Evolutionary conservation across 2,113 vertebrate genomes (phyloP).

Genomic region (Catharus fuscescens): DNA sequence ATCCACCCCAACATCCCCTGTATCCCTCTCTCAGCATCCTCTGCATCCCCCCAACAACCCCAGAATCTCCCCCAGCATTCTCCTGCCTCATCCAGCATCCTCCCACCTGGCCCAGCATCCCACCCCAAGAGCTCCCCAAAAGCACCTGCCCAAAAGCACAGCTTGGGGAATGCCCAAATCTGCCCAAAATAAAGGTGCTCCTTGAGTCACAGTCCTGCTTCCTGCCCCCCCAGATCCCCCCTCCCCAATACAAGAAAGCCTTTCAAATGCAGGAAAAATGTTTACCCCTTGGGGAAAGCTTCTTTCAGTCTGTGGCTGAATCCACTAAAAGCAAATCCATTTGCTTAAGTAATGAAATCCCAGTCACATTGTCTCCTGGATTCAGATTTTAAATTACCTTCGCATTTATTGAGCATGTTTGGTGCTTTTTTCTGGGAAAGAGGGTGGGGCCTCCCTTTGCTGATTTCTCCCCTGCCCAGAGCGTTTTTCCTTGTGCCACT

Average conservation of each 20-base stretch:
- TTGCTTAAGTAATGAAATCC: slow-evolving; percentile 63
- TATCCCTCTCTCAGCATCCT: too few relatives aligned
- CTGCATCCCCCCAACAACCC: not conserved
- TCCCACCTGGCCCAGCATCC: not conserved
- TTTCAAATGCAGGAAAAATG: slow-evolving; percentile 67
- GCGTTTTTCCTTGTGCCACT: not conserved
- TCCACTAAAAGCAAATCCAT: slow-evolving; percentile 66
- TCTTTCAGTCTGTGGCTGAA: slow-evolving; percentile 64
- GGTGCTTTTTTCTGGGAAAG: slow-evolving; percentile 49
- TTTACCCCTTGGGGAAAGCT: slow-evolving; percentile 71
- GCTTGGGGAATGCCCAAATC: not conserved
- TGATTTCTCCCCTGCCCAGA: slow-evolving; percentile 10
- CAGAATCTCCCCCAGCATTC: not conserved
- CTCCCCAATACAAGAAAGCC: slow-evolving; percentile 19
- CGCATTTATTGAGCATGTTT: slow-evolving; percentile 48
- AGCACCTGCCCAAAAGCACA: not conserved
- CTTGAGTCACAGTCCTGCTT: not conserved
- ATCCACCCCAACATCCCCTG: not conserved
- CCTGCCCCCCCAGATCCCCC: not conserved
- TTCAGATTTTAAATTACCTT: slow-evolving; percentile 49
- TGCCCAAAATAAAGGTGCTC: not conserved
- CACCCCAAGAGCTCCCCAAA: not conserved
- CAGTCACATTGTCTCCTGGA: slow-evolving; percentile 35
- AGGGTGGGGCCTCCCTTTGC: not conserved
- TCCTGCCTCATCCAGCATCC: not conserved